Percentiles rank a stretch among this genome's conserved stretches.
phyloP scores from a whole-genome alignment of 2,888 invertebrate species.

The Microplitis manilae region DNA sequence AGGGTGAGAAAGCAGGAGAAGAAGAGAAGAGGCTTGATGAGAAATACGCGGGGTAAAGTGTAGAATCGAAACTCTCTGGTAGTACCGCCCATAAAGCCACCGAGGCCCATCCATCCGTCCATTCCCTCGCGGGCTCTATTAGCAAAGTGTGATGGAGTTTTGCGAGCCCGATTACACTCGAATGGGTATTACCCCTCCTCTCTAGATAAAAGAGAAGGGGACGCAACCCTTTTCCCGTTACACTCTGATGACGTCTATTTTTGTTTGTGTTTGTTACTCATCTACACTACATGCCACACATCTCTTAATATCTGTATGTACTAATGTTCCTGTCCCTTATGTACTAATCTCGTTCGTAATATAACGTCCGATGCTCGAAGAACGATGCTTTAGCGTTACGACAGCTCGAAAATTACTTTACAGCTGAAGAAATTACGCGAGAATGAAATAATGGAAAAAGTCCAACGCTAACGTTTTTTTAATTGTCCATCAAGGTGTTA shows the following conservation, averaged over 20 bases:
- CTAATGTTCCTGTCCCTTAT: slow-evolving; percentile 31
- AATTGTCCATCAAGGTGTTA: slow-evolving; percentile 38
- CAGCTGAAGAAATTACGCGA: slow-evolving; percentile 34
- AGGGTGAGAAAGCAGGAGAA: slow-evolving; percentile 7
- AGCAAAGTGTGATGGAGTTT: slow-evolving; percentile 73
- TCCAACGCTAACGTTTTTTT: slow-evolving; percentile 46
- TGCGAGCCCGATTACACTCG: slow-evolving; percentile 72
- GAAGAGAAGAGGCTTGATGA: not conserved
- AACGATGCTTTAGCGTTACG: slow-evolving; percentile 44
- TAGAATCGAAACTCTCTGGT: slow-evolving; percentile 38
- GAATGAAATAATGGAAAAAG: slow-evolving; percentile 10
- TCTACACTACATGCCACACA: slow-evolving; percentile 8
- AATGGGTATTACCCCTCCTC: slow-evolving; percentile 70
- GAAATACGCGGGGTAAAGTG: not conserved
- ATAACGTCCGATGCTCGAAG: slow-evolving; percentile 41
- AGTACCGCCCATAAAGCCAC: slow-evolving; percentile 59
- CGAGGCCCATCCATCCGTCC: slow-evolving; percentile 59
- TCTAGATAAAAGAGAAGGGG: slow-evolving; percentile 36
- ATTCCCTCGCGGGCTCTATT: slow-evolving; percentile 69
- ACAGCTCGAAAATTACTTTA: slow-evolving; percentile 51
- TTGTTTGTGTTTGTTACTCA: slow-evolving; percentile 16
- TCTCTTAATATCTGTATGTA: slow-evolving; percentile 22
- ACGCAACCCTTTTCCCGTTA: slow-evolving; percentile 35
- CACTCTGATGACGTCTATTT: slow-evolving; percentile 11
- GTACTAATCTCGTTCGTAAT: slow-evolving; percentile 37